Evolutionary conservation across 1,140 invertebrate genomes (phyloP).

Genomic region (Rhyacophila brunnea): DNA sequence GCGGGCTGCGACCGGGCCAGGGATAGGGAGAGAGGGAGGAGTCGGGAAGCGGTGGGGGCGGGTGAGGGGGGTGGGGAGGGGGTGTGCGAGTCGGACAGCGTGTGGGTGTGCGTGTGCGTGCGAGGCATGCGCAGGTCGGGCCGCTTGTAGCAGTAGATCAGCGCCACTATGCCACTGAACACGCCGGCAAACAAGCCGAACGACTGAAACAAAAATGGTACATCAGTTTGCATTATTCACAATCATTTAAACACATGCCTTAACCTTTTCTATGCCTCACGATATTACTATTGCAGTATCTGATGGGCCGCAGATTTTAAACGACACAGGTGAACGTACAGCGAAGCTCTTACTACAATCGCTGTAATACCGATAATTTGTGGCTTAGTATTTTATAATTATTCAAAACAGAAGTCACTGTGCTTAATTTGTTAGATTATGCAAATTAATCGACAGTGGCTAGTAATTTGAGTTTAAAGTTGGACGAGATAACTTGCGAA

Average conservation of each 20-base stretch:
- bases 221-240: neutral
- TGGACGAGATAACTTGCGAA: too few relatives aligned
- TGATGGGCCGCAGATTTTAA: too few relatives aligned
- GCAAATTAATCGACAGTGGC: too few relatives aligned
- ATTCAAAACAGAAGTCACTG: neutral
- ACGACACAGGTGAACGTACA: too few relatives aligned
- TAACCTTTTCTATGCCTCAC: too few relatives aligned
- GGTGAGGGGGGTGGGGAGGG: constrained; percentile 22
- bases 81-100: constrained; percentile 6
- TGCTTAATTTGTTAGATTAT: too few relatives aligned
- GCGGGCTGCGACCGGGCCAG: constrained; percentile 8
- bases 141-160: constrained; percentile 30
- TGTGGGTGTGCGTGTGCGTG: constrained; percentile 2
- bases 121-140: constrained; percentile 1
- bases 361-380: too few relatives aligned
- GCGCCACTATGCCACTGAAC: constrained; percentile 21
- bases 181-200: constrained; percentile 30
- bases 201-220: constrained; percentile 20
- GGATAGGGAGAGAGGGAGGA: constrained; percentile 8
- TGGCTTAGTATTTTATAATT: too few relatives aligned
- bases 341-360: too few relatives aligned
- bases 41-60: constrained; percentile 13
- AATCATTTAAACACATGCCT: neutral
- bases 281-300: too few relatives aligned
- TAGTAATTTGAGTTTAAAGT: too few relatives aligned